phyloP scores from a whole-genome alignment of 2,888 invertebrate species.

The Omphaloscelis lunosa region DNA sequence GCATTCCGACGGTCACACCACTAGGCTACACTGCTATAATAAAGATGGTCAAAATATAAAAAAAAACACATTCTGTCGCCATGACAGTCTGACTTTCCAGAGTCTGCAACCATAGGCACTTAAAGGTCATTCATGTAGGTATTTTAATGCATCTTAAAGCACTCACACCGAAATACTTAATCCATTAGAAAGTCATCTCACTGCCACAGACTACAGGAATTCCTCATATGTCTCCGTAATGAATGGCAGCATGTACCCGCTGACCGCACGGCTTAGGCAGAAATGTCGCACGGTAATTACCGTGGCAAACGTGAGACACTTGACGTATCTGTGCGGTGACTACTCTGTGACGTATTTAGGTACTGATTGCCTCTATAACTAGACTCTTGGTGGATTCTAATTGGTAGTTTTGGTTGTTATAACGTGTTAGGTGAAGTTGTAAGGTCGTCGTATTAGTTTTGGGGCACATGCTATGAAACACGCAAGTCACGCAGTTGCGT shows the following conservation, averaged over 20 bases:
- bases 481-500: conserved; percentile 22
- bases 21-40: no score
- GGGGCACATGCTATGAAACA: conserved; percentile 17
- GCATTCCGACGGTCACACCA: no score
- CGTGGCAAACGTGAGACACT: conserved; percentile 17
- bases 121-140: not conserved
- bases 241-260: conserved; percentile 10
- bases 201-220: conserved; percentile 16
- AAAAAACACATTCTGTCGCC: not conserved
- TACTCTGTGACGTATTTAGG: conserved; percentile 24
- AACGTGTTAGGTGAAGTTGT: not conserved
- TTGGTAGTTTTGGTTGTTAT: conserved; percentile 18
- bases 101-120: not conserved
- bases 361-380: conserved; percentile 19
- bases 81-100: not conserved
- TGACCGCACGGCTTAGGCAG: conserved; percentile 31
- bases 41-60: not conserved
- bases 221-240: conserved; percentile 34
- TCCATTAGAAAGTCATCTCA: not conserved
- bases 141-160: not conserved
- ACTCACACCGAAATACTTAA: not conserved
- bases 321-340: conserved; percentile 47
- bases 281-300: conserved; percentile 38
- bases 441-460: not conserved
- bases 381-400: conserved; percentile 7